Evolutionary conservation across 2,888 invertebrate genomes (phyloP).

Genomic region (Dioctria rufipes): DNA sequence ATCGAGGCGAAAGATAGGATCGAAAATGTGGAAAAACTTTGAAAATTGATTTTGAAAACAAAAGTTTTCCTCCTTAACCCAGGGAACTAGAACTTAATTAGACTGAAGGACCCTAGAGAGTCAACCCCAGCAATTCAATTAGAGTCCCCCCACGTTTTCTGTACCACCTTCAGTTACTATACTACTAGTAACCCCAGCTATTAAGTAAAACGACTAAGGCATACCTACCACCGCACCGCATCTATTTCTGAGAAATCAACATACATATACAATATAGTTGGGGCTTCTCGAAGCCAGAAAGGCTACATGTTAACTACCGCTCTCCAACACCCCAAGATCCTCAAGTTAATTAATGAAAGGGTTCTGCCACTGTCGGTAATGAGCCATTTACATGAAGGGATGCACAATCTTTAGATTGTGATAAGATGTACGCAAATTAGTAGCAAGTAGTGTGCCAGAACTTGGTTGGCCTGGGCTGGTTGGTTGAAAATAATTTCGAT

Average conservation of each 20-base stretch:
- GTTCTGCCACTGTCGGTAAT: conserved; percentile 52
- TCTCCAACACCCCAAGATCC: conserved; percentile 28
- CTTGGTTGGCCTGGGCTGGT: not conserved
- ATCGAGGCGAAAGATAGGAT: not conserved
- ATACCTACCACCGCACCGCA: conserved; percentile 25
- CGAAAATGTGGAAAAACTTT: conserved; percentile 26
- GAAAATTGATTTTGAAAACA: conserved; percentile 52
- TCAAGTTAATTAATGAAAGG: conserved; percentile 50
- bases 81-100: conserved; percentile 52
- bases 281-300: conserved; percentile 38
- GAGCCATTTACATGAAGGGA: conserved; percentile 53
- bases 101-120: conserved; percentile 47
- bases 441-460: conserved; percentile 46
- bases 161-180: conserved; percentile 27
- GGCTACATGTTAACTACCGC: conserved; percentile 50
- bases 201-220: conserved; percentile 47
- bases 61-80: conserved; percentile 39
- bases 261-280: not conserved
- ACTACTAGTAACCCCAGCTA: conserved; percentile 38
- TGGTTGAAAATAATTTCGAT: conserved; percentile 23
- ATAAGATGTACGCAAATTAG: conserved; percentile 53
- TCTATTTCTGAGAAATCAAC: conserved; percentile 18
- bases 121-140: conserved; percentile 45
- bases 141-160: conserved; percentile 28
- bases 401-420: conserved; percentile 52